Base-by-base conservation (phyloP, 2,797 vertebrate species). In the Dryobates pubescens region DNA sequence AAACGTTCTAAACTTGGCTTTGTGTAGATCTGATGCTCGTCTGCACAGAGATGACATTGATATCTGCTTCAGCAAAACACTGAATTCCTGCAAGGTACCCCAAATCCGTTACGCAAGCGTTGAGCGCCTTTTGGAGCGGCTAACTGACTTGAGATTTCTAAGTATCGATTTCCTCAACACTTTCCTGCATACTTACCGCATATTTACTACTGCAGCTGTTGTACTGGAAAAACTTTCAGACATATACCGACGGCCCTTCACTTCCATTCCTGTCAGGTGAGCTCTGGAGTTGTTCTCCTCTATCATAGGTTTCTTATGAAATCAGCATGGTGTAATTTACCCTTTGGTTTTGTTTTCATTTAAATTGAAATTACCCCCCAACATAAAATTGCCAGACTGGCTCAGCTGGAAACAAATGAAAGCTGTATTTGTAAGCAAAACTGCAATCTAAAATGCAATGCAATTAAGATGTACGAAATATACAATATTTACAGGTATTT, bases 121-220 rank as follows among this genome's bases (percentile, higher is more conserved):
- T 63, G 98, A 99, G 95, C 98, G 99, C 45, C 98, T 99, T 73
- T 93, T 99, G 96, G 99, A 99, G 97, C 98, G 99, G 95, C 97
- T 99, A 96, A 99, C 99, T 1, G 99, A 99, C 97, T 97, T 99
- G 97, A 97, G 99, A 83, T 99, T 99, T 97, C 98, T 99, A 72
- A 99, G 99, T 96, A 99, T 99, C 10, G 99, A 99, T 97, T 99
- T 99, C 97, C 99, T 99, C 94, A 99, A 99, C 97, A 99, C 99
- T 90, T 99, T 99, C 96, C 98, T 99, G 84, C 99, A 99, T 96
- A 99, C 99, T 34, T 99, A 99, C 90, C 98, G 99, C 88, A 99
- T 99, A 97, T 99, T 99, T 97, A 99, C 99, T 57, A 98, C 98
- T 0, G 99, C 99, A 2, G 88, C 98, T 0, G 98, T 99, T 65